Base-by-base conservation (phyloP, 2,113 vertebrate species). In the Sinosuthora webbiana region DNA sequence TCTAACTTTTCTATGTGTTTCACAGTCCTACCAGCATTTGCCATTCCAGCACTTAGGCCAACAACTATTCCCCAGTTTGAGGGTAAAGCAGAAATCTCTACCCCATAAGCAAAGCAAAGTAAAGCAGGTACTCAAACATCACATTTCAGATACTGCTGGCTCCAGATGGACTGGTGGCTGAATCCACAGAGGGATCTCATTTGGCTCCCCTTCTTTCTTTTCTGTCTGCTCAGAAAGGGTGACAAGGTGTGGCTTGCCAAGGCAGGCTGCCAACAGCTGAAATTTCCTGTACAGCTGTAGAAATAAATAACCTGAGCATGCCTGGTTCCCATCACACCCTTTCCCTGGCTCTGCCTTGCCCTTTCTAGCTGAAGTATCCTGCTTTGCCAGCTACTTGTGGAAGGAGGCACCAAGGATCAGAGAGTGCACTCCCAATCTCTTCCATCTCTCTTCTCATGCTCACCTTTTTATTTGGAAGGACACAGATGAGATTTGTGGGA, bases 221-320 rank as follows among this genome's bases (percentile, higher is more conserved):
- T 80, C 67, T 71, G 37, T 76, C 74, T 64, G 37, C 53, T 87
- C 65, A 41, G 82, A 73, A 83, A 57, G 88, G 88, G 79, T 88
- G 88, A 69, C 67, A 73, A 94, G 70, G 94, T 92, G 90, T 83
- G 85, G 67, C 75, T 90, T 93, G 82, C 67, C 63, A 69, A 90
- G 85, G 88, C 94, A 80, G 79, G 16, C 62, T 92, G 95, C 95
- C 95, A 94, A 5, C 65, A 69, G 45, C 85, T 90, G 73, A 69
- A 76, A 57, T 93, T 88, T 96, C 90, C 90, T 94, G 74, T 77
- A 62, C 90, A 93, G 89, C 88, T 94, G 82, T 83, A 77, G 94
- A 80, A 95, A 85, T 87, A 95, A 92, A 74, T 81, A 95, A 47
- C 68, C 42, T 81, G 75, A 86, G 52, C 39, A 35, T 89, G 88